These are phyloP conservation scores for Notodonta ziczac DNA, from an alignment of 2,888 invertebrate species.

Conservation along the genomic window DNA sequence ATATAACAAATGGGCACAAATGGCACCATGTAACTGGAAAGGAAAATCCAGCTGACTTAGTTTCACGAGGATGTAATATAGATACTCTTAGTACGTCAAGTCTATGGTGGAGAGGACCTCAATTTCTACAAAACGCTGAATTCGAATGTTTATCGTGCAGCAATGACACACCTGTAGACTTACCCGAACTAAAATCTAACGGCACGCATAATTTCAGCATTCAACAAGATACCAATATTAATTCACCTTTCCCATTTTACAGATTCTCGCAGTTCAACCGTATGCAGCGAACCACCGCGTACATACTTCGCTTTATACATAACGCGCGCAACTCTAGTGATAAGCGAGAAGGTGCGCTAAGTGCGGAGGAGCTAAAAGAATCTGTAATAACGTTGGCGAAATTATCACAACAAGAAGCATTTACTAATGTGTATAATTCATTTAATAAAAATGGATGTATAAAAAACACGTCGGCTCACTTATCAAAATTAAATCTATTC, in stretches of 20 bases:
- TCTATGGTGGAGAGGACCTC: constrained; percentile 34
- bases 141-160: too few species aligned
- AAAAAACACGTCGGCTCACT: too few species aligned
- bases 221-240: background rate
- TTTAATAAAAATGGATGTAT: background rate
- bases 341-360: constrained; percentile 5
- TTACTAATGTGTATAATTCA: too few species aligned
- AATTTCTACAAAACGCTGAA: constrained; percentile 8
- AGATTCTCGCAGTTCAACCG: background rate
- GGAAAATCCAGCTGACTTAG: constrained; percentile 33
- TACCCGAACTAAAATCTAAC: constrained; percentile 7
- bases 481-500: constrained; percentile 6
- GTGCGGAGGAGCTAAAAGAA: constrained; percentile 8
- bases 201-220: background rate
- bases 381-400: constrained; percentile 6
- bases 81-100: constrained; percentile 14
- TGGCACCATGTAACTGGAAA: constrained; percentile 33
- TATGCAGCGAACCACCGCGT: background rate
- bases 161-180: background rate
- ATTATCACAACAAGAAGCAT: constrained; percentile 5
- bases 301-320: background rate
- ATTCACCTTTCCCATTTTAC: background rate
- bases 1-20: constrained; percentile 18
- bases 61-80: constrained; percentile 25
- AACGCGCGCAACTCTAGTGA: background rate